Evolutionary conservation across 2,113 vertebrate genomes (phyloP).

Genomic region (Sturnus vulgaris): DNA sequence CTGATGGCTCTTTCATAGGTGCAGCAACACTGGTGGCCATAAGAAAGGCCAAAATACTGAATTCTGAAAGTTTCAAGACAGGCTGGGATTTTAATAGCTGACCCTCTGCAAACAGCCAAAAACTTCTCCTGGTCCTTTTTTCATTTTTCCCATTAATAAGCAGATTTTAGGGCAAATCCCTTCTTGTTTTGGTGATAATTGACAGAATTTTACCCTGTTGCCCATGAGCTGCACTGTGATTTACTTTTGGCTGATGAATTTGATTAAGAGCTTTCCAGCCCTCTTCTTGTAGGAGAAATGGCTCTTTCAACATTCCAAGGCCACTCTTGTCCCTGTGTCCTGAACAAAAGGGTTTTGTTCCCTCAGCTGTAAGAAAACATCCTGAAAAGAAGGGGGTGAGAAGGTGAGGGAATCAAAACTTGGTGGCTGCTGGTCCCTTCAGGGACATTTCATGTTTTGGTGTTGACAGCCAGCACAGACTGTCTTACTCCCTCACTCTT

Average conservation of each 20-base stretch:
- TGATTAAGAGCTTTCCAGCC: background rate
- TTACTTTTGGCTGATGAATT: background rate
- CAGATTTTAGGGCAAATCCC: background rate
- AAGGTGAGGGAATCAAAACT: background rate
- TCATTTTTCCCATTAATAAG: background rate
- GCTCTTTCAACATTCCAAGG: background rate
- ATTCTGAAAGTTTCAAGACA: background rate
- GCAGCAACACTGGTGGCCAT: background rate
- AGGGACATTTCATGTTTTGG: background rate
- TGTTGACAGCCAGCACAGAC: background rate
- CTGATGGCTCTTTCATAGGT: background rate
- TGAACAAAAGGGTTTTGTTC: background rate
- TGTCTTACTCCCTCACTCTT: background rate
- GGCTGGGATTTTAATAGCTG: background rate
- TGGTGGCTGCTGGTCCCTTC: background rate
- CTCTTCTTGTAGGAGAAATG: background rate
- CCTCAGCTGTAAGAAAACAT: background rate
- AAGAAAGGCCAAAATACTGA: background rate
- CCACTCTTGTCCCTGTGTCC: background rate
- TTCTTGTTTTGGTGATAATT: background rate
- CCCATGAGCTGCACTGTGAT: rapidly evolving
- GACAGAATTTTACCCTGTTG: background rate
- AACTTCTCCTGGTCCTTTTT: background rate
- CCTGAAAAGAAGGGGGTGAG: background rate
- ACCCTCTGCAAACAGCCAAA: background rate